Evolutionary conservation across 2,797 vertebrate genomes (phyloP).

Genomic region (Emydoidea blandingii): DNA sequence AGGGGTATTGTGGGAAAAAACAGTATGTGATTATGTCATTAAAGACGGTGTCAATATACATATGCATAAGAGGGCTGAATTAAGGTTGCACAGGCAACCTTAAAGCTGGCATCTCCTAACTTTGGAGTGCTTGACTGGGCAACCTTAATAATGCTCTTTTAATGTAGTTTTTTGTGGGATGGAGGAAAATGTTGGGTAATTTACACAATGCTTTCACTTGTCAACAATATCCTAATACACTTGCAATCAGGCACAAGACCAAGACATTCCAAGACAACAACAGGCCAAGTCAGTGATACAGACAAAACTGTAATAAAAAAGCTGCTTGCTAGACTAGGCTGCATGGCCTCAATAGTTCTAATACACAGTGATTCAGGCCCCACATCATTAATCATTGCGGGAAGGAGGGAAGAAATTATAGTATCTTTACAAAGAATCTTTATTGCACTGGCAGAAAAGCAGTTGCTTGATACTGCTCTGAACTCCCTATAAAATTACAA

Average conservation of each 20-base stretch:
- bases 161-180: not conserved
- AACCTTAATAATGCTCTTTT: not conserved
- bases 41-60: not conserved
- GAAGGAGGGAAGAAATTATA: fast-evolving
- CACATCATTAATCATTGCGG: not conserved
- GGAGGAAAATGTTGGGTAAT: constrained; percentile 4
- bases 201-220: constrained; percentile 8
- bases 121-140: not conserved
- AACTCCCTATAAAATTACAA: not conserved
- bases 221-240: not conserved
- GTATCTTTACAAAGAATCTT: not conserved
- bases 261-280: constrained; percentile 34
- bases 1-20: not conserved
- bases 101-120: not conserved
- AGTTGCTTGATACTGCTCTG: not conserved
- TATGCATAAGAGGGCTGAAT: not conserved
- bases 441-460: constrained; percentile 3
- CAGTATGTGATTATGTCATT: not conserved
- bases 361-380: not conserved
- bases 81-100: not conserved
- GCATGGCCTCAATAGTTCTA: not conserved
- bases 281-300: not conserved
- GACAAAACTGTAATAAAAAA: not conserved
- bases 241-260: not conserved
- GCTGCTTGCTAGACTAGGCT: not conserved